Evolutionary conservation across 2,888 invertebrate genomes (phyloP), one percentile per base, ranked within the genome.

Genomic region (Pollenia labialis): DNA sequence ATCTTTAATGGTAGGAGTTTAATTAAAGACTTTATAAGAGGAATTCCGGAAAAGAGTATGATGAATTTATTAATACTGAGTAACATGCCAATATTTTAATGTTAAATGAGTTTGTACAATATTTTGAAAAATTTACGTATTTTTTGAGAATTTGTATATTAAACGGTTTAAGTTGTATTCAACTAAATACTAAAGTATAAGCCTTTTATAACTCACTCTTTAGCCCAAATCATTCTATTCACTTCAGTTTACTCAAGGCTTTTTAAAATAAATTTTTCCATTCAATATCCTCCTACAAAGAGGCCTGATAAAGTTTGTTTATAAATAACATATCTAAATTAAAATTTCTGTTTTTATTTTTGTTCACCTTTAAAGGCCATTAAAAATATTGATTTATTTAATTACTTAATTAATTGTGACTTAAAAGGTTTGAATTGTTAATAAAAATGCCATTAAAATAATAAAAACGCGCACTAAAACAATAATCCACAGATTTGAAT

Each of bases 391-490:
- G 66, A 81, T 44, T 44, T 42, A 80, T 58, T 58, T 23, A 58
- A 23, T 74, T 40, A 75, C 74, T 58, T 68, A 44, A 74, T 81
- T 81, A 68, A 81, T 81, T 81, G 68, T 74, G 81, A 74, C 81
- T 66, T 74, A 75, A 81, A 74, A 66, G 12, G 58, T 60, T 75
- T 58, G 58, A 66, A 23, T 50, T 81, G 52, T 50, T 42, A 74
- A 42, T 66, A 50, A 60, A 62, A 71, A 52, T 42, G n/a, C 44
- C 54, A 46, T 18, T 23, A 44, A 48, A 62, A 18, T 14, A 56
- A 48, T 40, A 48, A 50, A 80, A 81, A 75, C 66, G 16, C 66
- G 48, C 50, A 58, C 50, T 56, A 40, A 48, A 48, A 11, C 46
- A 58, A 58, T 6, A 40, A 48, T 3, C 52, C 50, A 64, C 62